These are phyloP conservation scores for Therioaphis trifolii DNA, from an alignment of 2,888 invertebrate genomes.

Conservation along the genomic window DNA sequence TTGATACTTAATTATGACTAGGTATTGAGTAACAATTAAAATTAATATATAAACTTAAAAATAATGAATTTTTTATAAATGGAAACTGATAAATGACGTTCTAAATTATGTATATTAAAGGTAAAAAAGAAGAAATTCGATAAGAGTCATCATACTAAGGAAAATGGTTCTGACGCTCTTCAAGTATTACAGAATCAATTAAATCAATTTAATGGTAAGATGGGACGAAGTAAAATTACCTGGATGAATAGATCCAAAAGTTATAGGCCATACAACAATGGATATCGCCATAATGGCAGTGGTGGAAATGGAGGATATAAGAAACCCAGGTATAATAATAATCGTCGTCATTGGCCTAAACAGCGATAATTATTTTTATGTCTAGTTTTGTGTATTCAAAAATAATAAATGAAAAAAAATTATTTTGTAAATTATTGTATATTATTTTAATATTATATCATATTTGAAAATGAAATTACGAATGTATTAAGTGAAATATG, in stretches of 20 bases:
- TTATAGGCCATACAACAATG: constrained; percentile 43
- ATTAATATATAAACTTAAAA: not conserved
- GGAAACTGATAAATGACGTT: too few species aligned
- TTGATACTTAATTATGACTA: too few species aligned
- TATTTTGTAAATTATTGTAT: constrained; percentile 36
- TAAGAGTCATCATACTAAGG: constrained; percentile 39
- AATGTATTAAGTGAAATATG: not conserved
- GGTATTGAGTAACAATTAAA: too few species aligned
- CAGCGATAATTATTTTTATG: constrained; percentile 14
- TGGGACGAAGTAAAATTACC: constrained; percentile 54
- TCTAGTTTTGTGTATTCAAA: constrained; percentile 9
- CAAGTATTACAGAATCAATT: constrained; percentile 53
- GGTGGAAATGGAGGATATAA: constrained; percentile 43
- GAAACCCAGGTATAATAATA: constrained; percentile 61
- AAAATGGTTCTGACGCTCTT: constrained; percentile 35
- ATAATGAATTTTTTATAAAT: too few species aligned
- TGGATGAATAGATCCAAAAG: constrained; percentile 57
- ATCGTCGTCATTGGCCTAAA: constrained; percentile 49
- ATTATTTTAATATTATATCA: not conserved
- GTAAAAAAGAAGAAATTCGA: constrained; percentile 60
- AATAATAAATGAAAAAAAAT: not conserved
- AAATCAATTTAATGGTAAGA: constrained; percentile 56
- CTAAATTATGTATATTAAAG: not conserved
- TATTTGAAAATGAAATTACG: not conserved
- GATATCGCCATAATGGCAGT: constrained; percentile 47